A percentile compares a stretch with the other conserved stretches of the same genome.
Conservation (phyloP, 1,140 invertebrate genomes). For the Eulimnadia texana region DNA sequence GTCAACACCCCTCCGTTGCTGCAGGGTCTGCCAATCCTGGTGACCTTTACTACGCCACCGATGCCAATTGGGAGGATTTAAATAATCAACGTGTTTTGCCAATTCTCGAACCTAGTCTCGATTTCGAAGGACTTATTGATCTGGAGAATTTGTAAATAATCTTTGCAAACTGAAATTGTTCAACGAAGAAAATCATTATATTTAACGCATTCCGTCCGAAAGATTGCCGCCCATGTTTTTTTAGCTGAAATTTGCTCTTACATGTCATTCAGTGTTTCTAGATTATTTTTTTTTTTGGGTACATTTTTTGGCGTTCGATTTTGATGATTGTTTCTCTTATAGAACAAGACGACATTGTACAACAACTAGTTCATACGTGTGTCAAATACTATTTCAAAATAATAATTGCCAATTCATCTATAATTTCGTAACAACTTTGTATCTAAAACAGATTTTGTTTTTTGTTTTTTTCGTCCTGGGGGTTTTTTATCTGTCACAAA, state of each 20-base stretch:
- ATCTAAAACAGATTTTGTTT: too few relatives aligned
- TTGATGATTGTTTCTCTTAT: too few relatives aligned
- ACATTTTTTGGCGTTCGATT: too few relatives aligned
- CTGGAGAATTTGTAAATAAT: slow-evolving; percentile 14
- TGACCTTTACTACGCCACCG: neutral
- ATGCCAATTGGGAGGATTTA: neutral
- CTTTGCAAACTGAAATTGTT: neutral
- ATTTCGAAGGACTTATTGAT: slow-evolving; percentile 17
- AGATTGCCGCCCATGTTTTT: neutral
- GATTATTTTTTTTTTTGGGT: too few relatives aligned
- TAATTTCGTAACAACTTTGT: too few relatives aligned
- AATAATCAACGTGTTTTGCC: slow-evolving; percentile 8
- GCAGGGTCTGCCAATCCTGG: neutral
- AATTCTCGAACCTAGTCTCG: slow-evolving; percentile 14
- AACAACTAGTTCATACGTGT: too few relatives aligned
- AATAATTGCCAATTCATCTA: neutral
- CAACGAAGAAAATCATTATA: neutral
- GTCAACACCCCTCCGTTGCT: neutral
- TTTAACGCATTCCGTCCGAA: neutral
- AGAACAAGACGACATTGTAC: too few relatives aligned
- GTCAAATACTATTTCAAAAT: neutral
- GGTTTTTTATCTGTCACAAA: too few relatives aligned
- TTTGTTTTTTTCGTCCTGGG: too few relatives aligned
- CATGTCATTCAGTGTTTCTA: too few relatives aligned
- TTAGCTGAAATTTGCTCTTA: neutral